These are phyloP conservation scores for Corbicula japonica DNA, from an alignment of 2,888 invertebrate species.

Conservation along the genomic window DNA sequence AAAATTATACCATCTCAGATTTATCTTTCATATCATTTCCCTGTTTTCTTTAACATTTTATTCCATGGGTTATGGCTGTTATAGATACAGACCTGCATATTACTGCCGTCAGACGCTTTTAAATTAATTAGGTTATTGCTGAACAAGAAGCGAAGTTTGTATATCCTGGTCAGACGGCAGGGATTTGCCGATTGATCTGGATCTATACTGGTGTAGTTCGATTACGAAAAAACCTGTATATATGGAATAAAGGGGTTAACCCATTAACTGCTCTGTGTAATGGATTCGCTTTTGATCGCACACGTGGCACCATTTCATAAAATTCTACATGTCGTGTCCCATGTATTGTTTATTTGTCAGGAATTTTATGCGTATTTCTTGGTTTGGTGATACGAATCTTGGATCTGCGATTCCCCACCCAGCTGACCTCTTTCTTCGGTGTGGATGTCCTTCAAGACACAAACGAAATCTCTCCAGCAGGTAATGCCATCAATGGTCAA, in stretches of 20 bases:
- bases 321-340: neutral
- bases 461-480: slow-evolving; percentile 70
- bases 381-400: slow-evolving; percentile 94
- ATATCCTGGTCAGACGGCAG: too few species aligned
- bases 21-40: neutral
- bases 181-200: too few species aligned
- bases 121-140: too few species aligned
- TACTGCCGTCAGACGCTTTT: too few species aligned
- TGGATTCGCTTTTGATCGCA: neutral
- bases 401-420: slow-evolving; percentile 90
- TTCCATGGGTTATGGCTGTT: too few species aligned
- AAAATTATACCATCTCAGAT: neutral
- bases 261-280: neutral
- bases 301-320: neutral
- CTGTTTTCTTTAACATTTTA: neutral
- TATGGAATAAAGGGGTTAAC: neutral
- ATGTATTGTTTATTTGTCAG: slow-evolving; percentile 87
- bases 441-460: slow-evolving; percentile 80
- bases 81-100: too few species aligned
- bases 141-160: too few species aligned
- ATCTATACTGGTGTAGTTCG: neutral
- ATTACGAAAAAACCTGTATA: neutral
- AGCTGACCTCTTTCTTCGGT: slow-evolving; percentile 77
- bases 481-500: slow-evolving; percentile 41
- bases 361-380: slow-evolving; percentile 92